A percentile compares a stretch with the other conserved stretches of the same genome.
phyloP scores from a whole-genome alignment of 2,797 vertebrate species.

The Amblyraja radiata region DNA sequence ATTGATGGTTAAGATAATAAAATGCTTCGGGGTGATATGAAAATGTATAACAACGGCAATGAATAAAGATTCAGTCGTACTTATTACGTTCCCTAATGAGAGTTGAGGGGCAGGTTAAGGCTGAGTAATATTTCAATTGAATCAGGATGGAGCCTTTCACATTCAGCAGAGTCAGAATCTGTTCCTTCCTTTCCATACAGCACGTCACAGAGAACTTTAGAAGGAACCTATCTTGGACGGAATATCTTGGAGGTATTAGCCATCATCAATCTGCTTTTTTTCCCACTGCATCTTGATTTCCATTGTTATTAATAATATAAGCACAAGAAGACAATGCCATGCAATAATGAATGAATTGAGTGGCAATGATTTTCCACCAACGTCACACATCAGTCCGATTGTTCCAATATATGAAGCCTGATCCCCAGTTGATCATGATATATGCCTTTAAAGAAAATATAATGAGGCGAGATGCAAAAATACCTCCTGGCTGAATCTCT shows the following conservation, averaged over 20 bases:
- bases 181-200: background rate
- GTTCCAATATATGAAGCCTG: background rate
- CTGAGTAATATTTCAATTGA: slow-evolving; percentile 12
- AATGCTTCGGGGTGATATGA: slow-evolving; percentile 33
- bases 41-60: slow-evolving; percentile 34
- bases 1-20: slow-evolving; percentile 19
- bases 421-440: background rate
- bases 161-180: slow-evolving; percentile 19
- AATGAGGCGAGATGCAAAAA: background rate
- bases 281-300: slow-evolving; percentile 7
- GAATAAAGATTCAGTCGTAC: slow-evolving; percentile 34
- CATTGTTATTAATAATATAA: slow-evolving; percentile 6
- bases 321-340: slow-evolving; percentile 3
- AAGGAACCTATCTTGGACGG: slow-evolving; percentile 1
- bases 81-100: slow-evolving; percentile 20
- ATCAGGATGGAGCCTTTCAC: slow-evolving; percentile 26
- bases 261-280: slow-evolving; percentile 18
- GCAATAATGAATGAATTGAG: background rate
- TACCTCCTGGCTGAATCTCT: background rate
- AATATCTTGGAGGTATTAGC: background rate
- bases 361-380: background rate
- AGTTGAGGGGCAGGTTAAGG: slow-evolving; percentile 35
- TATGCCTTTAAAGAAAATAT: slow-evolving; percentile 12
- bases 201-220: slow-evolving; percentile 5
- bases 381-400: background rate